Base-by-base conservation (phyloP, 2,888 invertebrate species). In the Anoplius nigerrimus region DNA sequence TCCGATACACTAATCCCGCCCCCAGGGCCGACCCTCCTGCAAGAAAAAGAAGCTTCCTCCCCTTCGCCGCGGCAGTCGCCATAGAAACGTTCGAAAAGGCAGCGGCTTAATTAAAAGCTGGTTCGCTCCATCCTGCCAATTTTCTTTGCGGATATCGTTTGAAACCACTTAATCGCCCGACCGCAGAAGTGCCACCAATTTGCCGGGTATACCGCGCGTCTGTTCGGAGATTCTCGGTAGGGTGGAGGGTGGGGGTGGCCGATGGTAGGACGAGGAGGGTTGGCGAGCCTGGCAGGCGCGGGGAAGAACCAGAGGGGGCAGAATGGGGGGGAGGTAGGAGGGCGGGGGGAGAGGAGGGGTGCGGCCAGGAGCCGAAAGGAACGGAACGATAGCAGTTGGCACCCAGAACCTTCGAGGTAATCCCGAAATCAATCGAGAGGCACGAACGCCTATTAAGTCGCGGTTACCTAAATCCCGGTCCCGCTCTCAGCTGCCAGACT, bases 131-230 rank as follows among this genome's bases (percentile, higher is more conserved):
- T 60, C 68, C 63, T 65, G 80, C 67, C 83, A 78, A 76, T 80
- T 79, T 79, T 79, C 82, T 76, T 79, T 66, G 71, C 71, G 80
- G 77, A 82, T 82, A 84, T 80, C 80, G 81, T 69, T 79, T 80
- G 84, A 86, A 84, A 82, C 80, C 86, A 86, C 82, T 87, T 86
- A 86, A 87, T 87, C 85, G 85, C 79, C 68, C 79, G 79, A 79
- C 83, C 85, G 79, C 86, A 85, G 82, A 86, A 86, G 86, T 85
- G 84, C 83, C 76, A 84, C 81, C 86, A 85, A 86, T 86, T 87
- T 86, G 79, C 81, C 71, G 81, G 72, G 79, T 82, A 80, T 82
- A 80, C 76, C 79, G 75, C 72, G 69, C 75, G 74, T 78, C 82
- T 79, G 76, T 79, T 77, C 71, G 76, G 78, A 80, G 78, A 79